phyloP scores from a whole-genome alignment of 2,797 vertebrate species.

The Vultur gryphus region DNA sequence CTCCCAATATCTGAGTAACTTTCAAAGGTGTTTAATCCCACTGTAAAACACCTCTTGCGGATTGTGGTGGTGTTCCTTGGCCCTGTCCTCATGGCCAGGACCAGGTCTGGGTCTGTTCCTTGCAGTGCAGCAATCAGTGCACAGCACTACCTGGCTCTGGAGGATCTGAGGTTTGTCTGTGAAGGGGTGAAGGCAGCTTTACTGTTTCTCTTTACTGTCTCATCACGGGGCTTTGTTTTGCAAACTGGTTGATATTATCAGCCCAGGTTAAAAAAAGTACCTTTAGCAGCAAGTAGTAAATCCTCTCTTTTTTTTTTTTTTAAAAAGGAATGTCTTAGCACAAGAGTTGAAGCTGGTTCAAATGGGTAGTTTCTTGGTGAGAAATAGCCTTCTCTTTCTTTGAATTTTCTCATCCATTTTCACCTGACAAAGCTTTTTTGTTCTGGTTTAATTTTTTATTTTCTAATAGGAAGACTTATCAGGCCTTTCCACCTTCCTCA shows the following conservation, averaged over 20 bases:
- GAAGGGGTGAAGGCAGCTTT: not conserved
- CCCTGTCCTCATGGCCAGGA: not conserved
- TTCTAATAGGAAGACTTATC: not conserved
- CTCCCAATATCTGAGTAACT: not conserved
- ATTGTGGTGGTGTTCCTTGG: not conserved
- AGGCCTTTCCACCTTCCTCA: not conserved
- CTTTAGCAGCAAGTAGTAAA: not conserved
- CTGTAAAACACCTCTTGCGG: not conserved
- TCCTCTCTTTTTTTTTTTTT: not conserved
- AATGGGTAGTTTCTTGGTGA: not conserved
- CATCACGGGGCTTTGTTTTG: not conserved
- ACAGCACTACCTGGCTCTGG: not conserved
- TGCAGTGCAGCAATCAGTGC: fast-evolving
- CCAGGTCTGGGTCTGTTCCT: not conserved
- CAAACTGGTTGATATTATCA: not conserved
- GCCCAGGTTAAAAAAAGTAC: not conserved
- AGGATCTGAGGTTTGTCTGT: not conserved
- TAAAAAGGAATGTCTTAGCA: not conserved
- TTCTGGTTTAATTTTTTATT: not conserved
- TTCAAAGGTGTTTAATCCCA: not conserved
- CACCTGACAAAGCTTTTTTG: not conserved
- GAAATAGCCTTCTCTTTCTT: not conserved
- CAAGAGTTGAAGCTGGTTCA: not conserved
- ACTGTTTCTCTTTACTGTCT: not conserved
- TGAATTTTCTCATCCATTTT: not conserved